Evolutionary conservation across 2,888 invertebrate species (phyloP).

Genomic region (Hipparchia semele): DNA sequence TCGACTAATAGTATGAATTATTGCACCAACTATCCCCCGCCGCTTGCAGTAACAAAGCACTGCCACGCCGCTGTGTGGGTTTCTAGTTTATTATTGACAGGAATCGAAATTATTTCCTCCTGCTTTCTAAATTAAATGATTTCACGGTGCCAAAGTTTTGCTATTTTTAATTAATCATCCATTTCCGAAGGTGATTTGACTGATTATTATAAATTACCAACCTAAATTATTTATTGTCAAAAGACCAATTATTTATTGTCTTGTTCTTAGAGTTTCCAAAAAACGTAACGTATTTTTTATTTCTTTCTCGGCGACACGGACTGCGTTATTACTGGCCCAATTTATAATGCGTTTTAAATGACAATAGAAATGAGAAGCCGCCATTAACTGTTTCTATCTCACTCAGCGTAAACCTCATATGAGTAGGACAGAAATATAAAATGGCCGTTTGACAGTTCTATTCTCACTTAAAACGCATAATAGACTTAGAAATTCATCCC

Average conservation of each 20-base stretch:
- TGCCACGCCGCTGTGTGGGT: slow-evolving; percentile 37
- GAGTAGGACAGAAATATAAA: too few relatives aligned
- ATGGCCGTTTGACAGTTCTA: too few relatives aligned
- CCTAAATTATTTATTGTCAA: too few relatives aligned
- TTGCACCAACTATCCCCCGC: slow-evolving; percentile 47
- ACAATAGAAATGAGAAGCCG: too few relatives aligned
- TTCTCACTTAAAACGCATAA: too few relatives aligned
- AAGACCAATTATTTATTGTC: too few relatives aligned
- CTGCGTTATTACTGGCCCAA: background rate
- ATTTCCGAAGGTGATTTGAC: background rate
- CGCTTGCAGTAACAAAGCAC: slow-evolving; percentile 38
- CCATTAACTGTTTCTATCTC: too few relatives aligned
- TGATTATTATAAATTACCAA: background rate
- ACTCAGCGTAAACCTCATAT: too few relatives aligned
- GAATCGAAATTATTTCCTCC: slow-evolving; percentile 22
- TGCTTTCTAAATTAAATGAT: slow-evolving; percentile 7
- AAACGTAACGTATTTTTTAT: too few relatives aligned
- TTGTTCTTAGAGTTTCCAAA: background rate
- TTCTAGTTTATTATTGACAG: slow-evolving; percentile 33
- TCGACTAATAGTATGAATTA: slow-evolving; percentile 81
- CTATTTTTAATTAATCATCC: background rate
- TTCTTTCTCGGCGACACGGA: background rate
- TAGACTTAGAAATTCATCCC: too few relatives aligned
- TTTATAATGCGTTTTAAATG: too few relatives aligned
- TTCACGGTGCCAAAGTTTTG: background rate